A percentile compares a stretch with the other conserved stretches of the same genome.
Conservation (phyloP, 2,888 invertebrate genomes). For the Sussaba pulchella region DNA sequence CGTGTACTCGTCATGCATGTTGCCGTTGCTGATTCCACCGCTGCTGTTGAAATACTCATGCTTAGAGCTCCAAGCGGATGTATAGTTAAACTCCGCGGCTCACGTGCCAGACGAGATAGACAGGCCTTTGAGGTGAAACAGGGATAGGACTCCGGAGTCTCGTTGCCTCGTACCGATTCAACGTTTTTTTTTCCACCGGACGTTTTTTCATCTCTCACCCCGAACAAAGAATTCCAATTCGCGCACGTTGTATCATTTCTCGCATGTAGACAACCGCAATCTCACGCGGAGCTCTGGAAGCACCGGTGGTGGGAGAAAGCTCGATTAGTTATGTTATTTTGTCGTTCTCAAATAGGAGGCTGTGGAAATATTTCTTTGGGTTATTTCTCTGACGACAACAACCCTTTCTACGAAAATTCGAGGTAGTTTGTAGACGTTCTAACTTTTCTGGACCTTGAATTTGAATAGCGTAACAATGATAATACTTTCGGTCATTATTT, state of each 20-base stretch:
- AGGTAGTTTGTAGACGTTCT: too few relatives aligned
- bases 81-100: conserved; percentile 4
- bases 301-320: too few relatives aligned
- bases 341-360: too few relatives aligned
- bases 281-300: neutral
- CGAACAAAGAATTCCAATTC: neutral
- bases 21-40: conserved; percentile 8
- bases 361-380: too few relatives aligned
- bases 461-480: too few relatives aligned
- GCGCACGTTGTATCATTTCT: neutral
- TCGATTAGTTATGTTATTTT: too few relatives aligned
- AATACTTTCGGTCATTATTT: too few relatives aligned
- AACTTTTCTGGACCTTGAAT: too few relatives aligned
- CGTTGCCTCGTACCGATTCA: neutral
- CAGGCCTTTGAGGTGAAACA: conserved; percentile 16
- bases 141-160: neutral
- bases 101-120: conserved; percentile 13
- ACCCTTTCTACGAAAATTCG: too few relatives aligned
- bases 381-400: too few relatives aligned
- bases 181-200: neutral
- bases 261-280: too few relatives aligned
- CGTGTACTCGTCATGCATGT: conserved; percentile 19
- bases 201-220: neutral
- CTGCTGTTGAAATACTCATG: conserved; percentile 36
- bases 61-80: neutral